These are phyloP conservation scores for Axinella damicornis DNA, from an alignment of 37 sponge, comb jelly and placozoan genomes.

Conservation along the genomic window DNA sequence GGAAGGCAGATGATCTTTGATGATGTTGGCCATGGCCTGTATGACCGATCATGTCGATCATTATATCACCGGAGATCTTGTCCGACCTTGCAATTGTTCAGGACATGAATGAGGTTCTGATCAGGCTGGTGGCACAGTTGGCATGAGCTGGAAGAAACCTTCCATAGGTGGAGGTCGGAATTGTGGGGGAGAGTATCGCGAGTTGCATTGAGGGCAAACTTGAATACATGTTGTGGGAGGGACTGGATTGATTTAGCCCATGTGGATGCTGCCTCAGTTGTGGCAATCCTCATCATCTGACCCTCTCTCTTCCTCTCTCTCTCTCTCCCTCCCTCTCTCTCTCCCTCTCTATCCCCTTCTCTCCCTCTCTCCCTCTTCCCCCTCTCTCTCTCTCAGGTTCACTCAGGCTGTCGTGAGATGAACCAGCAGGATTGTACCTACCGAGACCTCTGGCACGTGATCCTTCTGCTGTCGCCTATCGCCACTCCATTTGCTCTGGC, in stretches of 20 bases:
- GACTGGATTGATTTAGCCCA: not conserved
- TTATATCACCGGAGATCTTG: not conserved
- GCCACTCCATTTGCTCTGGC: no score
- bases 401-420: slow-evolving; percentile 36
- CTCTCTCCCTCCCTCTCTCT: no score
- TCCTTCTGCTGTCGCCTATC: no score
- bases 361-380: no score
- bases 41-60: not conserved
- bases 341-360: no score
- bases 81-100: slow-evolving; percentile 1
- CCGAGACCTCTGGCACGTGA: slow-evolving; percentile 57
- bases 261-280: not conserved
- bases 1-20: slow-evolving; percentile 10
- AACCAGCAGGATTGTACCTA: slow-evolving; percentile 10
- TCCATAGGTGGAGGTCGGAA: not conserved
- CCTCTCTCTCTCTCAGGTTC: no score
- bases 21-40: not conserved
- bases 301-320: no score
- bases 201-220: not conserved
- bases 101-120: not conserved
- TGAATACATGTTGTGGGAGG: not conserved
- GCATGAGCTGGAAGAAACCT: not conserved
- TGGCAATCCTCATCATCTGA: not conserved
- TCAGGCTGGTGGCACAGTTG: not conserved
- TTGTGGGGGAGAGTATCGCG: slow-evolving; percentile 14